Percentiles rank a stretch among this genome's conserved stretches.
Conservation (phyloP, 2,888 invertebrate species). For the Erannis defoliaria region DNA sequence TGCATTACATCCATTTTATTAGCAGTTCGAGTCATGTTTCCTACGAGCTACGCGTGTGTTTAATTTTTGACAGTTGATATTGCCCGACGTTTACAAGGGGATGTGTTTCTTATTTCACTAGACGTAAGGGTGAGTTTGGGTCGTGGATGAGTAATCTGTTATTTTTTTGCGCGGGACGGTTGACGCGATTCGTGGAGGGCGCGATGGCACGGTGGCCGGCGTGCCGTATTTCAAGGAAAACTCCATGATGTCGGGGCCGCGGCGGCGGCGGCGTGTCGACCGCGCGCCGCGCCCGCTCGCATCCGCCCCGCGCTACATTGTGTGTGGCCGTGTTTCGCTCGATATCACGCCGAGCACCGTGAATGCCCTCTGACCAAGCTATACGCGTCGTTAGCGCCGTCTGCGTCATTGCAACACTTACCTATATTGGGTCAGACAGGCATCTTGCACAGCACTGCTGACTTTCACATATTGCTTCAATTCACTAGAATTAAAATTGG, state of each 20-base stretch:
- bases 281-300: slow-evolving; percentile 56
- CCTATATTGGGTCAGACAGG: slow-evolving; percentile 64
- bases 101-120: slow-evolving; percentile 68
- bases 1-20: slow-evolving; percentile 81
- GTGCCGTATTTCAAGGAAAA: slow-evolving; percentile 80
- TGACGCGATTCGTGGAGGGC: slow-evolving; percentile 74
- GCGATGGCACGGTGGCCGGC: slow-evolving; percentile 68
- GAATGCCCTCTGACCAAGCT: slow-evolving; percentile 58
- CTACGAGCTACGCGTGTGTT: slow-evolving; percentile 81
- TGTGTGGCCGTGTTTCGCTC: slow-evolving; percentile 56
- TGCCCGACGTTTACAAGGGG: slow-evolving; percentile 65
- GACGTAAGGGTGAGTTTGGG: slow-evolving; percentile 74
- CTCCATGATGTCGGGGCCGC: slow-evolving; percentile 62
- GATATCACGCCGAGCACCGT: slow-evolving; percentile 58
- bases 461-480: slow-evolving; percentile 64
- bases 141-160: slow-evolving; percentile 63
- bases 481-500: slow-evolving; percentile 42
- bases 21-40: slow-evolving; percentile 79
- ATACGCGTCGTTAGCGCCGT: slow-evolving; percentile 38
- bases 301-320: slow-evolving; percentile 57
- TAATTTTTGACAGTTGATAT: slow-evolving; percentile 87
- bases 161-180: slow-evolving; percentile 83
- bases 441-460: slow-evolving; percentile 60
- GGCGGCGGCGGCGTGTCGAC: slow-evolving; percentile 61
- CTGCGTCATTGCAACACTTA: slow-evolving; percentile 60